Base-by-base conservation (phyloP, 2,888 invertebrate species). In the Pandemis corylana region DNA sequence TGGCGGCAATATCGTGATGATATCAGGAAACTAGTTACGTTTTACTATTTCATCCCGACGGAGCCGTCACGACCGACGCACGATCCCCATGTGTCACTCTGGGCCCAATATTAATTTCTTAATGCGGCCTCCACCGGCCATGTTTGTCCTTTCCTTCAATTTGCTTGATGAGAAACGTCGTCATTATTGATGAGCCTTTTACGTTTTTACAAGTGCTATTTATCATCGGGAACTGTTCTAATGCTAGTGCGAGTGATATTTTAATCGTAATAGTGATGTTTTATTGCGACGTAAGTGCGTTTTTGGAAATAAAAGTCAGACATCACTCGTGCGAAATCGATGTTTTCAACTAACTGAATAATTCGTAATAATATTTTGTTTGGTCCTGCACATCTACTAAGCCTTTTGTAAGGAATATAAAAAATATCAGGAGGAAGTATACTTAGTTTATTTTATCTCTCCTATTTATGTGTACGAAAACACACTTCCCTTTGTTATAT, bases 91-190 rank as follows among this genome's bases (percentile, higher is more conserved):
- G 79, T 82, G 83, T 81, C 86, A 83, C 81, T 76, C 77, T 66
- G 78, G 78, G 74, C 82, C 82, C 83, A 82, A 88, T 90, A 90
- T 88, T 90, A 89, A 90, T 91, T 89, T 86, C 88, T 87, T 90
- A 91, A 90, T 87, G 87, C 86, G 84, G 83, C 70, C 73, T 77
- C 78, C 44, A 44, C 41, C 74, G 71, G 76, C 74, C 79, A 79
- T 80, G 80, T 79, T 74, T 80, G 83, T 84, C 83, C 82, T 79
- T 80, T 80, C 81, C 83, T 77, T 87, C 89, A 90, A 90, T 90
- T 89, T 87, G 81, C 83, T 87, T 89, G 87, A 91, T 90, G 87
- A 87, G 80, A 75, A 79, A 76, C 78, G 81, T 78, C 85, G 81
- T 85, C 81, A 84, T 89, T 89, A 90, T 90, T 87, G 87, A 87